phyloP scores from a whole-genome alignment of 2,113 vertebrate species.

The Microtus richardsoni region DNA sequence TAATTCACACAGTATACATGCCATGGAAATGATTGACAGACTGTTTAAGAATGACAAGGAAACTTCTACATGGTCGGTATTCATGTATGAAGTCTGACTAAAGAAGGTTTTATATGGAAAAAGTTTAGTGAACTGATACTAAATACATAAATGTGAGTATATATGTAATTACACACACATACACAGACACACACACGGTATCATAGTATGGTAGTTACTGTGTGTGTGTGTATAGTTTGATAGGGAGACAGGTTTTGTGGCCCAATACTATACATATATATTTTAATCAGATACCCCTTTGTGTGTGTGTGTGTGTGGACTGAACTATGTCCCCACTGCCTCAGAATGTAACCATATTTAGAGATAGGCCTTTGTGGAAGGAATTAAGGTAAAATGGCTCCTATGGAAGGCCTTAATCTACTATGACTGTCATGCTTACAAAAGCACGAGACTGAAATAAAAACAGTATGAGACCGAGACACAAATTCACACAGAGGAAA shows the following conservation, averaged over 20 bases:
- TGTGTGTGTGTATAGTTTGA: background rate
- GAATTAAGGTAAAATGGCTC: background rate
- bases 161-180: background rate
- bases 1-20: background rate
- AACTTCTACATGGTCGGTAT: background rate
- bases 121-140: background rate
- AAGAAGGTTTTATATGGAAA: conserved; percentile 29
- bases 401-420: background rate
- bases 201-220: background rate
- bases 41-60: background rate
- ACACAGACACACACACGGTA: no score
- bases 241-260: background rate
- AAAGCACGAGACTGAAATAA: background rate
- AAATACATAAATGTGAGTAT: background rate
- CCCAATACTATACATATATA: background rate
- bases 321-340: background rate
- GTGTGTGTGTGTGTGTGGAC: background rate
- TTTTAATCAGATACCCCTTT: background rate
- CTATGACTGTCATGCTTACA: background rate
- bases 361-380: background rate
- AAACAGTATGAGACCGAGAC: background rate
- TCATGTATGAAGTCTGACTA: background rate
- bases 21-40: background rate
- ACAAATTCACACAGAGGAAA: background rate
- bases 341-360: background rate